A percentile compares a stretch with the other conserved stretches of the same genome.
Conservation (phyloP, 2,797 vertebrate species). For the Etheostoma nigrum region DNA sequence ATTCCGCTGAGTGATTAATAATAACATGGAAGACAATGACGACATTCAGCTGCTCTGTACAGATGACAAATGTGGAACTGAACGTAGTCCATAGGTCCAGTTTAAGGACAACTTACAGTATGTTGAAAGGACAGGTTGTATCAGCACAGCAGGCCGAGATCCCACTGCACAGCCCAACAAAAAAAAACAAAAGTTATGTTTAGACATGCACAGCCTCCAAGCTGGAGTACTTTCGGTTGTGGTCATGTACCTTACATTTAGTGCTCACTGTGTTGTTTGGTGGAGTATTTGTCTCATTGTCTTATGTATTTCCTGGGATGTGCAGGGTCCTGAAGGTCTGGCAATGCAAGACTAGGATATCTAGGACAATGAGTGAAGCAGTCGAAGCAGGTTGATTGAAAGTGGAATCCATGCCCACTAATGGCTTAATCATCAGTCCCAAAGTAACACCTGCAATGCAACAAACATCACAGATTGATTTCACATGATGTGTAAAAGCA, state of each 20-base stretch:
- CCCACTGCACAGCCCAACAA: neutral
- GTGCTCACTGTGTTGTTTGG: neutral
- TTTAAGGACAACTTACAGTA: slow-evolving; percentile 13
- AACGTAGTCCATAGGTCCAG: neutral
- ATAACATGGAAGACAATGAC: slow-evolving; percentile 42
- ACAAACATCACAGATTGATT: slow-evolving; percentile 7
- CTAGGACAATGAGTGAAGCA: no score
- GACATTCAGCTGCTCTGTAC: slow-evolving; percentile 4
- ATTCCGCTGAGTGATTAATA: slow-evolving; percentile 52
- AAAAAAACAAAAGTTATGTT: slow-evolving; percentile 16
- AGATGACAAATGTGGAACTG: slow-evolving; percentile 32
- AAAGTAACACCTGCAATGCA: slow-evolving; percentile 6
- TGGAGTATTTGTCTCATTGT: neutral
- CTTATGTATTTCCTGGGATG: neutral
- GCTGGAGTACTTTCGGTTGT: neutral
- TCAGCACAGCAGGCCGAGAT: slow-evolving; percentile 3
- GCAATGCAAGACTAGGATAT: no score
- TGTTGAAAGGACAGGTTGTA: slow-evolving; percentile 37
- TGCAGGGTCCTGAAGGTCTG: neutral
- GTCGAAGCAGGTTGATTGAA: neutral
- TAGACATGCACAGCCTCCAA: neutral
- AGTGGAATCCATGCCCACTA: neutral
- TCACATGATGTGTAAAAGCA: slow-evolving; percentile 5
- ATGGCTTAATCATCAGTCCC: neutral
- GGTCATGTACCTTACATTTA: neutral